Conservation (phyloP, 2,113 vertebrate genomes). For the Clinocottus analis region DNA sequence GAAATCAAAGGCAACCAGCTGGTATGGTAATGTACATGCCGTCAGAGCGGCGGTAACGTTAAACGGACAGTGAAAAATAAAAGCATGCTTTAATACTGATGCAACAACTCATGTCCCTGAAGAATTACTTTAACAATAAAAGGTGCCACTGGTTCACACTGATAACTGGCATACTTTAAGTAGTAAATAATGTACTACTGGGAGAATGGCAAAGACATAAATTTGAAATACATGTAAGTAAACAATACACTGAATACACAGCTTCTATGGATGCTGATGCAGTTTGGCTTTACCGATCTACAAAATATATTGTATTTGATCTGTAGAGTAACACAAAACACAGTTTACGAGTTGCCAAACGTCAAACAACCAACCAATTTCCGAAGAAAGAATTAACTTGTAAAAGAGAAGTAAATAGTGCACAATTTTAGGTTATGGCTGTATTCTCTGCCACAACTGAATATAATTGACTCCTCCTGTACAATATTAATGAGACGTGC, state of each 20-base stretch:
- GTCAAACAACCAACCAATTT: background rate
- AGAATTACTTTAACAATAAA: conserved; percentile 34
- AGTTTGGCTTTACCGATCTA: background rate
- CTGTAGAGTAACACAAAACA: background rate
- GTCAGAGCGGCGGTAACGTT: conserved; percentile 37
- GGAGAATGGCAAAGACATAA: background rate
- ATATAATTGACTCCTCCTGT: conserved; percentile 20
- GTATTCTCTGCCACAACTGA: conserved; percentile 8
- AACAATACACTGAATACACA: background rate
- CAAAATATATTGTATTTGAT: background rate
- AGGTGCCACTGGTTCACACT: conserved; percentile 25
- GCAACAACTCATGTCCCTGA: conserved; percentile 42
- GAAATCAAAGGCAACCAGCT: conserved; percentile 65
- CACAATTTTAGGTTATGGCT: background rate
- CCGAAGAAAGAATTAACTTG: background rate
- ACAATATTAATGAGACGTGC: conserved; percentile 34
- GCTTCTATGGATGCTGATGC: background rate
- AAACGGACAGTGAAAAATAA: conserved; percentile 67
- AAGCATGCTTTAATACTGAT: conserved; percentile 40
- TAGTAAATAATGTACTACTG: conserved; percentile 2
- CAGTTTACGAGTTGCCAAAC: conserved; percentile 6
- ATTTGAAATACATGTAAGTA: background rate
- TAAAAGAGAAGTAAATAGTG: background rate
- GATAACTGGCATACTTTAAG: conserved; percentile 8
- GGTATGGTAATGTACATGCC: conserved; percentile 59